Percentiles rank a stretch among this genome's conserved stretches.
Evolutionary conservation across 2,113 vertebrate genomes (phyloP).

Genomic region (Perognathus longimembris): DNA sequence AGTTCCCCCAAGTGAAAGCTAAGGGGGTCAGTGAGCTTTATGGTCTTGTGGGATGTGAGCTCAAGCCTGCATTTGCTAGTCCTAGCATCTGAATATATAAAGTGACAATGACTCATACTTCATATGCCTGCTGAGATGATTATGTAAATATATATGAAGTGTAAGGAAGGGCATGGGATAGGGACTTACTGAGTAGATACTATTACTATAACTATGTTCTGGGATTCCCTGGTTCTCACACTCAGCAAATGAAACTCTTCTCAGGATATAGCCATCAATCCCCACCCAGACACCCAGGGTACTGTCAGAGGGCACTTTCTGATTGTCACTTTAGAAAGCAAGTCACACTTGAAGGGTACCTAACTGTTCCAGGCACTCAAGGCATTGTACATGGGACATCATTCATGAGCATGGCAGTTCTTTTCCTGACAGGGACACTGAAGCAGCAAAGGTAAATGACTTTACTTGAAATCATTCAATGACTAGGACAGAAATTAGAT

Average conservation of each 20-base stretch:
- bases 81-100: constrained; percentile 20
- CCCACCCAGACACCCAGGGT: not conserved
- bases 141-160: constrained; percentile 3
- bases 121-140: not conserved
- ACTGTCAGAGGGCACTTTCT: not conserved
- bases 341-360: not conserved
- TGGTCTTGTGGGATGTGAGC: not conserved
- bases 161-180: not conserved
- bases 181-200: not conserved
- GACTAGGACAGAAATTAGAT: not conserved
- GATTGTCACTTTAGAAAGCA: not conserved
- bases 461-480: not conserved
- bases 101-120: not conserved
- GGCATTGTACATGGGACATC: not conserved
- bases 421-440: not conserved
- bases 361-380: not conserved
- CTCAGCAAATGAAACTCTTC: not conserved
- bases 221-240: not conserved
- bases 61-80: not conserved
- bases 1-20: not conserved
- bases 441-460: not conserved
- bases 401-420: not conserved
- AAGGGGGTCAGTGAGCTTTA: not conserved
- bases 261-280: not conserved
- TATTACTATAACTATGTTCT: not conserved